These are phyloP conservation scores for Passer domesticus DNA, from an alignment of 2,113 vertebrate genomes.

Conservation along the genomic window DNA sequence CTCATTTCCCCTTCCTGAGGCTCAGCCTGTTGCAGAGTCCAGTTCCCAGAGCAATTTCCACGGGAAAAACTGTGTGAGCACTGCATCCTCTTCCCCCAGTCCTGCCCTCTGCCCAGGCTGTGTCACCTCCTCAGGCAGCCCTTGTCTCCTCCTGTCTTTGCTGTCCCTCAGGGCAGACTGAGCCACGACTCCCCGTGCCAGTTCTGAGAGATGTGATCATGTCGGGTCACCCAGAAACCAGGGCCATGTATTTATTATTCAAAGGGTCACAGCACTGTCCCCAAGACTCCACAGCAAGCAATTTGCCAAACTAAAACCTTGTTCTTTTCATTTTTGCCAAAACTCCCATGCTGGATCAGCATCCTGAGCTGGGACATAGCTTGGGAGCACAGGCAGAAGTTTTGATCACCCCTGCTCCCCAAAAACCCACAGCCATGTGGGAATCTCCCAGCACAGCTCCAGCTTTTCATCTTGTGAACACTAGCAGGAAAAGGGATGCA, in stretches of 20 bases:
- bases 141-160: background rate
- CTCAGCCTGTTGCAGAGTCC: background rate
- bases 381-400: background rate
- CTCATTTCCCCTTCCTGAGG: background rate
- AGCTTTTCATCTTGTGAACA: background rate
- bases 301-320: background rate
- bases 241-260: background rate
- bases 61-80: fast-evolving
- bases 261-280: background rate
- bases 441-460: background rate
- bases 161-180: background rate
- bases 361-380: fast-evolving
- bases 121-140: background rate
- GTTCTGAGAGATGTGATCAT: fast-evolving
- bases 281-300: background rate
- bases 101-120: background rate
- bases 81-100: background rate
- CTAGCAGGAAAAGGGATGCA: background rate
- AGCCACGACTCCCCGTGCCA: fast-evolving
- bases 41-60: background rate
- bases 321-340: background rate
- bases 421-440: fast-evolving
- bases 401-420: fast-evolving
- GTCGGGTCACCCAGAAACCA: background rate
- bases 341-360: background rate